Conservation (phyloP, 2,113 vertebrate genomes). For the Herpetotheres cachinnans region DNA sequence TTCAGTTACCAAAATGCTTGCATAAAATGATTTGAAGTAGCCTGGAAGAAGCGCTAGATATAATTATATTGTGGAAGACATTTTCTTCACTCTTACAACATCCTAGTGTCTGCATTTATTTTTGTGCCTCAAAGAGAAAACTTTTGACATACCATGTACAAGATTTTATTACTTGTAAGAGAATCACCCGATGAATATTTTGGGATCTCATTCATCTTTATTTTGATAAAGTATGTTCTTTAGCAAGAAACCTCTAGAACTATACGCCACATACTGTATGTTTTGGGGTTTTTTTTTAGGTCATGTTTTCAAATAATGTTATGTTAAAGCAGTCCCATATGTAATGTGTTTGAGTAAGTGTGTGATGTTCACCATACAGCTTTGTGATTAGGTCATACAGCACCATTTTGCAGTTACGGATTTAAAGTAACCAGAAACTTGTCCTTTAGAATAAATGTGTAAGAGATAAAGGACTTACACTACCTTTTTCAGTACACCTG, state of each 20-base stretch:
- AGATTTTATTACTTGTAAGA: neutral
- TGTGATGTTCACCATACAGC: neutral
- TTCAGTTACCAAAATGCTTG: conserved; percentile 19
- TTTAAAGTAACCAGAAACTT: neutral
- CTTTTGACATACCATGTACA: neutral
- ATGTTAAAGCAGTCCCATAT: neutral
- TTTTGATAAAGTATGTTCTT: neutral
- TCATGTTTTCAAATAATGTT: neutral
- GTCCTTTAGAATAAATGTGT: neutral
- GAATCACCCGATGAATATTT: neutral
- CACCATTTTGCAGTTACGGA: neutral
- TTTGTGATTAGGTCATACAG: neutral
- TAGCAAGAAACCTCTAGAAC: neutral
- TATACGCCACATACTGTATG: neutral
- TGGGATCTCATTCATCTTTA: neutral
- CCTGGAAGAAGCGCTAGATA: neutral
- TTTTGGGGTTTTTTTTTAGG: neutral
- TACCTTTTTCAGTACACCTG: neutral
- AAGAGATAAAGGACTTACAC: neutral
- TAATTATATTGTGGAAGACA: neutral
- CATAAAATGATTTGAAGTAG: conserved; percentile 8
- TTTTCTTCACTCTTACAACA: neutral
- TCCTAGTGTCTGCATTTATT: neutral
- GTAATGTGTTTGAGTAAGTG: neutral
- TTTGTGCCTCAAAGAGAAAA: neutral